phyloP scores from a whole-genome alignment of 2,888 invertebrate genomes.

The Meteorus colon region DNA sequence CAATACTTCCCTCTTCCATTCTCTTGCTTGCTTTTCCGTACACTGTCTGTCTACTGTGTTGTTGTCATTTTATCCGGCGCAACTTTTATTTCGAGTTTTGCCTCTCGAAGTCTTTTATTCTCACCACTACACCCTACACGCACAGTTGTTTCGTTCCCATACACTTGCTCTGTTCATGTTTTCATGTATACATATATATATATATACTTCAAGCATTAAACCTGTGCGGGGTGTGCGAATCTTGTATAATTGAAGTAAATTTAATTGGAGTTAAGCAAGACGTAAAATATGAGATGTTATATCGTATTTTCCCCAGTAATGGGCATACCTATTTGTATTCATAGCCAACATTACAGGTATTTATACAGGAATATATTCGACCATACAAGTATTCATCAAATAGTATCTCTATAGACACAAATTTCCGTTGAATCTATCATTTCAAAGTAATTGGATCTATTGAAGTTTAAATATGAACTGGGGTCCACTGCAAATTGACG shows the following conservation, averaged over 20 bases:
- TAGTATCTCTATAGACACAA: no score
- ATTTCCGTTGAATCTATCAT: neutral
- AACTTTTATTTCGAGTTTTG: neutral
- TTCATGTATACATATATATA: neutral
- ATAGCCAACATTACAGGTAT: no score
- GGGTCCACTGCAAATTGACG: neutral
- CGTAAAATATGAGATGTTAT: neutral
- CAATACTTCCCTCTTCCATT: neutral
- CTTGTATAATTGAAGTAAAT: neutral
- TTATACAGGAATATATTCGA: no score
- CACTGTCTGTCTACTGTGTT: neutral
- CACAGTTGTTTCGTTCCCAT: slow-evolving; percentile 3
- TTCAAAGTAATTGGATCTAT: neutral
- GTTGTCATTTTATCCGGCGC: neutral
- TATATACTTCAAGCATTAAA: neutral
- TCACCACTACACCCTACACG: neutral
- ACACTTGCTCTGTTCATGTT: neutral
- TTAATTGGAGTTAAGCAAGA: neutral
- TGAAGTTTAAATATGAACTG: neutral
- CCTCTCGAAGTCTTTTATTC: slow-evolving; percentile 6
- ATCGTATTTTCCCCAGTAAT: no score
- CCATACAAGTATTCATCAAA: no score
- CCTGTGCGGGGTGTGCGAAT: neutral
- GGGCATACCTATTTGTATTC: no score
- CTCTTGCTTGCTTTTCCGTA: neutral